A percentile compares a stretch with the other conserved stretches of the same genome.
Evolutionary conservation across 1,140 invertebrate genomes (phyloP).

Genomic region (Lutraria rhynchaena): DNA sequence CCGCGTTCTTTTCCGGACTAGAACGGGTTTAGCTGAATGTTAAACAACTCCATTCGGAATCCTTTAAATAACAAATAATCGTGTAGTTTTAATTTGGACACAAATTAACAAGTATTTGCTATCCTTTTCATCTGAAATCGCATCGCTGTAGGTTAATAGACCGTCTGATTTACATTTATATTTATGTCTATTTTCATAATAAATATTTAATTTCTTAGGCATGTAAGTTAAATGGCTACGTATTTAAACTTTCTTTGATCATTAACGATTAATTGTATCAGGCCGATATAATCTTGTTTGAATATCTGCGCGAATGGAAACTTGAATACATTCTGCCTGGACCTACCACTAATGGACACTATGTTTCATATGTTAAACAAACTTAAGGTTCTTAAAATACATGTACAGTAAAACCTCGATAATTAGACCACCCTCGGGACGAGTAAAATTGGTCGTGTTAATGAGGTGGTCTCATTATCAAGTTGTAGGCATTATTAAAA

Average conservation of each 20-base stretch:
- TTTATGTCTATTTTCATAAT: constrained; percentile 49
- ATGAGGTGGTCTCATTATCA: too few relatives aligned
- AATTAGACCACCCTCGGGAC: too few relatives aligned
- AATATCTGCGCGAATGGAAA: constrained; percentile 1
- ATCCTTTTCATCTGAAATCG: constrained; percentile 35
- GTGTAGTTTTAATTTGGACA: constrained; percentile 22
- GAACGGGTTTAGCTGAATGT: constrained; percentile 33
- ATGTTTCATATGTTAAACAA: too few relatives aligned
- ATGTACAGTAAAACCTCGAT: too few relatives aligned
- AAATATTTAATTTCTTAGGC: constrained; percentile 50
- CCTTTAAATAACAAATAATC: not conserved
- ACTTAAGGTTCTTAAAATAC: too few relatives aligned
- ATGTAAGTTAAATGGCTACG: constrained; percentile 1
- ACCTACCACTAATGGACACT: too few relatives aligned
- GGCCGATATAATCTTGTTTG: constrained; percentile 1
- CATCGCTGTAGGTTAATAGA: constrained; percentile 12
- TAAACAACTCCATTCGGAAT: constrained; percentile 24
- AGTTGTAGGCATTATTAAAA: too few relatives aligned
- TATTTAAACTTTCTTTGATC: constrained; percentile 30
- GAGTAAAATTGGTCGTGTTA: too few relatives aligned
- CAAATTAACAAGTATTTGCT: constrained; percentile 47
- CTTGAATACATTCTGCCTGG: not conserved
- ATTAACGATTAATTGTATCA: constrained; percentile 2
- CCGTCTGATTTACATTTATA: constrained; percentile 27
- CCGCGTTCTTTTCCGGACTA: constrained; percentile 18